Evolutionary conservation across 2,888 invertebrate genomes (phyloP), one percentile per base, ranked within the genome.

Genomic region (Xylocampa areola): DNA sequence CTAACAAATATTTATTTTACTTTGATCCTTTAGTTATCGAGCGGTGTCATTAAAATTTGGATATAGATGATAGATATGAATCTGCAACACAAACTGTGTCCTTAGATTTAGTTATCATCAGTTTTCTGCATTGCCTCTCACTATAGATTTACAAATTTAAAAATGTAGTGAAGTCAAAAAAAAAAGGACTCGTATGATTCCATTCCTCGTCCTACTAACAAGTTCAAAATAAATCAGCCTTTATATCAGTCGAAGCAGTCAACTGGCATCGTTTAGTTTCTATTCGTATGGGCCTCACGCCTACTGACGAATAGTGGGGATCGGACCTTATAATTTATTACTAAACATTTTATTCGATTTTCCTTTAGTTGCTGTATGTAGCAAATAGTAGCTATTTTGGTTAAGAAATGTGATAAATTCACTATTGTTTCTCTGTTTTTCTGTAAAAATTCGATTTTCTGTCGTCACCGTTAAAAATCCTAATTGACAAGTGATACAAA

Each of bases 271-370:
- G 25, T 10, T 19, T 8, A 23, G 21, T 43, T 49, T 53, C 25
- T 21, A 30, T 51, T 21, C 19, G 49, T 66, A 43, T 54, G 39
- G 49, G 60, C 41, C 50, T 49, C 50, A 30, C 21, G 37, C 17
- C 23, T 23, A 35, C 37, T 36, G 21, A 61, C 14, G 17, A 13
- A 66, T 61, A 37, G 43, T 11, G 23, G 60, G 43, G 17, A 37
- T 29, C 13, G 25, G 16, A 8, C 21, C 45, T 32, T 27, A 35
- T 25, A 41, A 49, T 49, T 45, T 65, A 65, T 59, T 21, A 37
- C 53, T 11, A 37, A 10, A 49, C 10, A 40, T 32, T 33, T 29
- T 7, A 5, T 13, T 10, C n/a, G 10, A 23, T 57, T 29, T 11
- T 6, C 29, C 41, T 63, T 44, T 32, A 33, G 57, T 45, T 36